Base-by-base conservation (phyloP, 1,140 invertebrate species). In the Macrobrachium rosenbergii region DNA sequence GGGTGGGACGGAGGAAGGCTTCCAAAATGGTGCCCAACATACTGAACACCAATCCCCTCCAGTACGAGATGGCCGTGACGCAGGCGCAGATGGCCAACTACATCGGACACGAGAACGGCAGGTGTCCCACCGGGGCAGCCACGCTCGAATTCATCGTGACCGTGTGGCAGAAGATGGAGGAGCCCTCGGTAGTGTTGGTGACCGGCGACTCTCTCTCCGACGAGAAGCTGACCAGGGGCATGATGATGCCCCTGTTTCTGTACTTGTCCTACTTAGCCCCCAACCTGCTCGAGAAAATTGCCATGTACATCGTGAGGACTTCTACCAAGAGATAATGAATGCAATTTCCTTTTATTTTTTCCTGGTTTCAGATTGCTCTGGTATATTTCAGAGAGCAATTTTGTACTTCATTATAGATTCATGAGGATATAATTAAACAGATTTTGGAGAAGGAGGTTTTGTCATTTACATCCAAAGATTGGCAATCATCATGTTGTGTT, bases 1-100 rank as follows among this genome's bases (percentile, higher is more conserved):
- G 84, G 84, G 67, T 75, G 52, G 84, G 84, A 12, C 72, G 84
- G 52, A 87, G 81, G 78, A 81, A 81, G 45, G 75, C 75, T 11
- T 75, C 84, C 8, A 81, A 81, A 82, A 87, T 0, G 23, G 67
- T 87, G 73, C 64, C 84, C 28, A 60, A 19, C 69, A 37, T 45
- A 72, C n/a, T n/a, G 19, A 81, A 80, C 21, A 43, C 58, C 58
- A 75, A 77, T 45, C 84, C 84, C 58, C 78, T 87, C 5, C 77
- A 81, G 67, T 63, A 81, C 23, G 84, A 87, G 52, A 60, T 87
- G 21, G 84, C 84, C 52, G 60, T 87, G 21, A 87, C 84, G 52
- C 64, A 72, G 19, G 84, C 43, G 14, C 84, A 81, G 63, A 23
- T 87, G 17, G 28, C 19, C 12, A 58, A 6, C 43, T 52, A 58